These are phyloP conservation scores for Charina bottae DNA, from an alignment of 2,113 vertebrate species.

Conservation along the genomic window DNA sequence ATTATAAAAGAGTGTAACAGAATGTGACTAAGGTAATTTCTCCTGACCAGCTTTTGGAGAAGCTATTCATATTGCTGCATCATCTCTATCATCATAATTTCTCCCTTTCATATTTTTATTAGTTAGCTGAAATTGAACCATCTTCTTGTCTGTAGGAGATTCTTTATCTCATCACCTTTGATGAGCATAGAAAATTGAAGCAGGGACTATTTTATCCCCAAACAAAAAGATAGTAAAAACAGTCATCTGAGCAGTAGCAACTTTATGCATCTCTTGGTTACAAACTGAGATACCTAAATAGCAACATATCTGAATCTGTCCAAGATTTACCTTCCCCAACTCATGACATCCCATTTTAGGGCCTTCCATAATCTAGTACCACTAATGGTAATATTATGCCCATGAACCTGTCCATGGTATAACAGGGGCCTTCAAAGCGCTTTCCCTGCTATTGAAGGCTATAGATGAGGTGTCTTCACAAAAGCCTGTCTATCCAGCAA, in stretches of 20 bases:
- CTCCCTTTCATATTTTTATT: constrained; percentile 57
- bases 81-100: constrained; percentile 42
- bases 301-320: background rate
- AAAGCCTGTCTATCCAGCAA: background rate
- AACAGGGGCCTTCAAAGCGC: background rate
- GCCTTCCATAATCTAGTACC: background rate
- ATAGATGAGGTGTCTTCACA: background rate
- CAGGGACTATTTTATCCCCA: constrained; percentile 52
- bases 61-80: constrained; percentile 61
- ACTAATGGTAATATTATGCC: background rate
- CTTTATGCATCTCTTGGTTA: constrained; percentile 40
- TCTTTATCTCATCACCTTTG: constrained; percentile 63
- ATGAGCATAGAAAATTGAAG: constrained; percentile 66
- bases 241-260: constrained; percentile 58
- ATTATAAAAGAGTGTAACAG: constrained; percentile 48
- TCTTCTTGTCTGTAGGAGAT: constrained; percentile 54
- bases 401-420: background rate
- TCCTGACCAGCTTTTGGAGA: constrained; percentile 11
- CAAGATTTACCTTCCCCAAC: background rate
- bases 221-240: constrained; percentile 65
- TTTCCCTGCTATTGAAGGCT: background rate
- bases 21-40: constrained; percentile 60
- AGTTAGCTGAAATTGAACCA: constrained; percentile 68
- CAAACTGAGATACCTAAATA: background rate
- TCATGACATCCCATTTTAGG: background rate